Evolutionary conservation across 2,113 vertebrate genomes (phyloP), one percentile per base, ranked within the genome.

Genomic region (Lophochroa leadbeateri): DNA sequence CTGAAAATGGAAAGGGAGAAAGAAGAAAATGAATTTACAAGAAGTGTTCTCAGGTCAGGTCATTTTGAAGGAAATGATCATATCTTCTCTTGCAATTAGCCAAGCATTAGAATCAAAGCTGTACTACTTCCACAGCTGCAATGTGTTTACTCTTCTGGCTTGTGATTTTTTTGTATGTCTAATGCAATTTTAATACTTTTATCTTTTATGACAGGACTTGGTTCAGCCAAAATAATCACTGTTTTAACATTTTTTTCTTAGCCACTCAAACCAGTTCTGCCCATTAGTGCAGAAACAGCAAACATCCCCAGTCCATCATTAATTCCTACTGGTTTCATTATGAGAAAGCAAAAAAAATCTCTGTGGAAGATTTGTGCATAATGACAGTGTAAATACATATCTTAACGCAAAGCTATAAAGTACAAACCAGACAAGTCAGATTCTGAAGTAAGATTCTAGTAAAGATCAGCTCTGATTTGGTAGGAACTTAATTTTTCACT

Each of bases 261-360:
- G 43, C 60, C 64, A 95, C 90, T 88, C 88, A 96, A 97, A 97
- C 74, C 53, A 96, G 79, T 96, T 90, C 85, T 94, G 77, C 97
- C 97, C 94, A 96, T 97, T 97, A 97, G 86, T 91, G 90, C 50
- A 96, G 88, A 92, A 97, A 93, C 96, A 95, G 94, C 94, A 96
- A 97, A 95, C 37, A 84, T 97, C 80, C 46, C 68, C 39, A 94
- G 88, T 28, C 86, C 25, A 6, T 94, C 97, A 96, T 98, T 97
- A 97, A 96, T 86, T 96, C 94, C 95, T 79, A 92, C 93, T 95
- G 97, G 92, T 98, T 98, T 97, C 98, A 98, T 98, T 98, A 97
- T 1, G 7, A 96, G 88, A 92, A 82, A 96, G 46, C 47, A 85
- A 82, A 85, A 75, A 78, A 97, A 79, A 82, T 78, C 53, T 91